Percentiles rank a stretch among this genome's conserved stretches.
phyloP scores from a whole-genome alignment of 2,113 vertebrate genomes.

The Chlorodrepanis virens region DNA sequence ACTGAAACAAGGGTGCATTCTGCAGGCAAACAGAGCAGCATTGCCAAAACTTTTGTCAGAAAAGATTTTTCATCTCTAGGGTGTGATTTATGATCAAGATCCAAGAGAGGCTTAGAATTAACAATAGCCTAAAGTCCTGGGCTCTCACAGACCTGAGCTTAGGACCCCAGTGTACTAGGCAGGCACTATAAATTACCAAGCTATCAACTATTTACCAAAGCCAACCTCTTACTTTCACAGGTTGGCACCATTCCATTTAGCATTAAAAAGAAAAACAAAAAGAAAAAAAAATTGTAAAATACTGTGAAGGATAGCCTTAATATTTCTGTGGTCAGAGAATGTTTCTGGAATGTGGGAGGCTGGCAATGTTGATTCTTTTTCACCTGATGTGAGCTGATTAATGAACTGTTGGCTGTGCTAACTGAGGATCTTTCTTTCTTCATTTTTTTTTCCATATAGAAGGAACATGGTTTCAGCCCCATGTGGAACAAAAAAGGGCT shows the following conservation, averaged over 20 bases:
- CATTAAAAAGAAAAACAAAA: neutral
- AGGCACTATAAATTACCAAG: conserved; percentile 9
- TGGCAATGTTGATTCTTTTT: neutral
- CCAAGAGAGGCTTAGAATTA: neutral
- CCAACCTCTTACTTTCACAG: neutral
- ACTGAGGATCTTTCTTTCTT: neutral
- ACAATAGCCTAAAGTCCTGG: conserved; percentile 20
- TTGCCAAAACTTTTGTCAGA: conserved; percentile 21
- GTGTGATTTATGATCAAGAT: conserved; percentile 34
- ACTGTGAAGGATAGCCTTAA: neutral
- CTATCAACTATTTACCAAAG: conserved; percentile 3
- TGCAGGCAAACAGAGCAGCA: neutral
- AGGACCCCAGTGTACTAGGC: neutral
- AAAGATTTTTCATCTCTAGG: conserved; percentile 10
- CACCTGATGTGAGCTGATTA: conserved; percentile 2
- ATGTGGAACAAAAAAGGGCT: neutral
- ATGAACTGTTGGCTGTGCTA: neutral
- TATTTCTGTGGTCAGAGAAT: neutral
- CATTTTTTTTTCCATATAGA: neutral
- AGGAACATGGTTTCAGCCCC: neutral
- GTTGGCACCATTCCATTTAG: neutral
- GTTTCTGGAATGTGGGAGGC: neutral
- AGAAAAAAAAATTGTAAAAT: neutral
- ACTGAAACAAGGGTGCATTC: neutral
- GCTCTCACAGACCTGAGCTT: conserved; percentile 4